Base-by-base conservation (phyloP, 2,797 vertebrate genomes). In the Sardinella longiceps region DNA sequence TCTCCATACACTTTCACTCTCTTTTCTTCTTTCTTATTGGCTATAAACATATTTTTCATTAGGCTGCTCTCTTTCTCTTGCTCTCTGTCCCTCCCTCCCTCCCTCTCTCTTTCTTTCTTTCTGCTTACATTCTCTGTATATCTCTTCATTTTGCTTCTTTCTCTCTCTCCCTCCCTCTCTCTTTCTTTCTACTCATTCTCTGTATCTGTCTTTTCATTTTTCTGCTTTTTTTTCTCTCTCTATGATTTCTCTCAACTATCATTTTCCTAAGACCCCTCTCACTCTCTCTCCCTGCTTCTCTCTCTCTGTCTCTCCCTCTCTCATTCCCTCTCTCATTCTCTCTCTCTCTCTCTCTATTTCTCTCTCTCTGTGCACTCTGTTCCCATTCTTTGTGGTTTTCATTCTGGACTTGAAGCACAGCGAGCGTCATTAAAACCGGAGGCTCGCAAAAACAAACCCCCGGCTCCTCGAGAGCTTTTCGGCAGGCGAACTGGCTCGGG, bases 371-470 rank as follows among this genome's bases (percentile, higher is more conserved):
- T 74, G 66, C 15, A 37, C 66, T 74, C 33, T 37, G 33, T 74
- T 74, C 30, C 30, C 63, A 33, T 37, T 70, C 56, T 74, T 39
- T 74, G 66, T 74, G 66, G 66, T 74, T 74, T 74, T 18, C 33
- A 74, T 39, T 39, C 30, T 74, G 66, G 15, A 74, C 33, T 74
- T 74, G 66, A 37, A 39, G 66, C 33, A 39, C 15, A 37, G 63
- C 3, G 63, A 37, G 30, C 39, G 66, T 23, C 66, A 39, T 74
- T 74, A 39, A 74, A 74, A 74, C 66, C 15, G 5, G 66, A 37
- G 66, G 66, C 66, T 74, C 66, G 33, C 30, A 74, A 74, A 74
- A 74, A 74, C 66, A 74, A 74, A 74, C 12, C 66, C 66, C 30
- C 30, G 28, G 30, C 28, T 74, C 63, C 63, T 37, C 28, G 5